Conservation (phyloP, 2,888 invertebrate species). For the Diabrotica balteata region DNA sequence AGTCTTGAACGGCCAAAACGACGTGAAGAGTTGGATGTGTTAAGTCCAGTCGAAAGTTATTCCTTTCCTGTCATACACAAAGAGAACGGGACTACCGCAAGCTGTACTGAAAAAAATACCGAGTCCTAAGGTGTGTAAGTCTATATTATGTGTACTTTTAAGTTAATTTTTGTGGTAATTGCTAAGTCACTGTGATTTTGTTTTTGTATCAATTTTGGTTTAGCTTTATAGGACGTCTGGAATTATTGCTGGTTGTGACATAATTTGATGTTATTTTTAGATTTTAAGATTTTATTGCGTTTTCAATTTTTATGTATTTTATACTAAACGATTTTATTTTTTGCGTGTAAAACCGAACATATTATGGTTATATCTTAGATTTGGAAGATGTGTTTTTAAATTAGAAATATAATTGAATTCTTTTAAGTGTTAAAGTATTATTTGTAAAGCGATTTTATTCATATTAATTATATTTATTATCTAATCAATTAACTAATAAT, state of each 20-base stretch:
- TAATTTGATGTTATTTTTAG: too few species aligned
- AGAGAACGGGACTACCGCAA: conserved; percentile 41
- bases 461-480: too few species aligned
- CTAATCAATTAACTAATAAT: too few species aligned
- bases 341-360: too few species aligned
- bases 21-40: conserved; percentile 31
- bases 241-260: background rate
- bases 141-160: conserved; percentile 10
- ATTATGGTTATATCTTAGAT: too few species aligned
- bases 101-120: conserved; percentile 12
- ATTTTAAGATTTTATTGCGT: too few species aligned
- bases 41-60: conserved; percentile 55
- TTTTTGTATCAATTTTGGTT: conserved; percentile 17
- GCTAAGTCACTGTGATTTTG: conserved; percentile 23
- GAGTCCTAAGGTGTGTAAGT: conserved; percentile 24
- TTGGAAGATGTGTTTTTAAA: too few species aligned
- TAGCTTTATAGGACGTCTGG: conserved; percentile 9
- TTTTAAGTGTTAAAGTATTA: too few species aligned
- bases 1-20: conserved; percentile 46
- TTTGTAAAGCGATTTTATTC: too few species aligned
- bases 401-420: too few species aligned
- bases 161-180: conserved; percentile 19
- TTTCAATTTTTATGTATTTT: too few species aligned
- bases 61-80: conserved; percentile 55
- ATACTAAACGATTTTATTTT: too few species aligned